Evolutionary conservation across 2,113 vertebrate species (phyloP).

Genomic region (Mola mola): DNA sequence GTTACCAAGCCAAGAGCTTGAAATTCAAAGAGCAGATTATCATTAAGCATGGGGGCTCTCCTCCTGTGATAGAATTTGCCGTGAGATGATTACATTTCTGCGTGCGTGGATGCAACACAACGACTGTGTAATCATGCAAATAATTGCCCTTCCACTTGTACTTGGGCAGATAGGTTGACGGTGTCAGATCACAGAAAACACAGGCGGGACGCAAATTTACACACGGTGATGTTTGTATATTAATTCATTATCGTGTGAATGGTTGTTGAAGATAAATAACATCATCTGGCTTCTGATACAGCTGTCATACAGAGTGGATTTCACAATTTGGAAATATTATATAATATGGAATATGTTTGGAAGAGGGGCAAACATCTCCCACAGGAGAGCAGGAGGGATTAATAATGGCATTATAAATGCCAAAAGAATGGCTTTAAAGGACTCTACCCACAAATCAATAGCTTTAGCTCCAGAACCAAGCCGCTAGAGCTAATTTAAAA

Average conservation of each 20-base stretch:
- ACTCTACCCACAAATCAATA: slow-evolving; percentile 70
- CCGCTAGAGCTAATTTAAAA: slow-evolving; percentile 65
- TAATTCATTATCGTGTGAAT: slow-evolving; percentile 47
- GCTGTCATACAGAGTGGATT: slow-evolving; percentile 31
- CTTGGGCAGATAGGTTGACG: slow-evolving; percentile 41
- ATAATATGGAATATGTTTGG: slow-evolving; percentile 58
- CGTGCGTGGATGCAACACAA: slow-evolving; percentile 76
- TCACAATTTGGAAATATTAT: slow-evolving; percentile 22
- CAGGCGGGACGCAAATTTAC: slow-evolving; percentile 44
- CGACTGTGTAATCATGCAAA: slow-evolving; percentile 80
- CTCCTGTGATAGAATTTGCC: slow-evolving; percentile 62
- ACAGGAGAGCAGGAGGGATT: slow-evolving; percentile 42
- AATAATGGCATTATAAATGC: too few species aligned
- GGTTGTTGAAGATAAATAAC: slow-evolving; percentile 38
- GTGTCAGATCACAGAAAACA: slow-evolving; percentile 56
- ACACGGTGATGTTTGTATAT: slow-evolving; percentile 47
- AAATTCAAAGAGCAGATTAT: too few species aligned
- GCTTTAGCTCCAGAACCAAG: slow-evolving; percentile 40
- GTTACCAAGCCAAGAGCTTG: too few species aligned
- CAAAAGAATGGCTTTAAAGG: slow-evolving; percentile 60
- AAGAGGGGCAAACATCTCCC: slow-evolving; percentile 40
- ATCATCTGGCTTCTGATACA: slow-evolving; percentile 33
- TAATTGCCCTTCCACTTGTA: slow-evolving; percentile 77
- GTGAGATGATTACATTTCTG: slow-evolving; percentile 79
- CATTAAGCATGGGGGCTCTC: too few species aligned